Evolutionary conservation across 1,140 invertebrate species (phyloP).

Genomic region (Lordiphosa mommai): DNA sequence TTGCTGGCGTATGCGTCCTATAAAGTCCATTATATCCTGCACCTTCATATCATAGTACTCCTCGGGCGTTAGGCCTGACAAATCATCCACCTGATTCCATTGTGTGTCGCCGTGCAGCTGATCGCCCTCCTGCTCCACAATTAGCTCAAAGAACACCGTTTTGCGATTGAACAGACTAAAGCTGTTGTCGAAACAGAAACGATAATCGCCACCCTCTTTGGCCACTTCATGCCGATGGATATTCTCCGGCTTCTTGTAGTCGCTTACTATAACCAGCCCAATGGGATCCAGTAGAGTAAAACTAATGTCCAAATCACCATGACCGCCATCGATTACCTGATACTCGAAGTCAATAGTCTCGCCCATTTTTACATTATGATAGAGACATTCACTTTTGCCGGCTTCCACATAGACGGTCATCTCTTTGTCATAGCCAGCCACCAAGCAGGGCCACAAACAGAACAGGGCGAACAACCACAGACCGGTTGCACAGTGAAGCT

Average conservation of each 20-base stretch:
- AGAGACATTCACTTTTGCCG: conserved; percentile 86
- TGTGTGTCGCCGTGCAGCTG: conserved; percentile 80
- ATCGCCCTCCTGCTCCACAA: conserved; percentile 83
- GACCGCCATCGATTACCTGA: conserved; percentile 88
- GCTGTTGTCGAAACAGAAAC: conserved; percentile 91
- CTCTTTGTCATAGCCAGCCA: conserved; percentile 82
- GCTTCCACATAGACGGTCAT: conserved; percentile 86
- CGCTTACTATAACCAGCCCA: conserved; percentile 84
- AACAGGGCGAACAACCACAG: conserved; percentile 5
- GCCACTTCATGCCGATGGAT: conserved; percentile 82
- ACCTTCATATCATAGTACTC: conserved; percentile 84
- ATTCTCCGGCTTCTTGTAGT: conserved; percentile 87
- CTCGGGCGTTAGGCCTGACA: conserved; percentile 79
- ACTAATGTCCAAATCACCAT: conserved; percentile 89
- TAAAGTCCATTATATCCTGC: conserved; percentile 83
- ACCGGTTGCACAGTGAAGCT: background rate
- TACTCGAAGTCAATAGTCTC: conserved; percentile 87
- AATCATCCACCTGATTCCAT: conserved; percentile 79
- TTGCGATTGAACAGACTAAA: conserved; percentile 89
- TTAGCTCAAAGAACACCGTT: conserved; percentile 90
- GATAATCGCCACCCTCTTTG: conserved; percentile 85
- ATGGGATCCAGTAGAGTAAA: conserved; percentile 85
- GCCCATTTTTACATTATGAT: conserved; percentile 82
- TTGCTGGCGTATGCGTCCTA: conserved; percentile 83
- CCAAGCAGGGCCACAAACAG: conserved; percentile 1